A percentile compares a stretch with the other conserved stretches of the same genome.
Conservation (phyloP, 2,113 vertebrate species). For the Labeo rohita region DNA sequence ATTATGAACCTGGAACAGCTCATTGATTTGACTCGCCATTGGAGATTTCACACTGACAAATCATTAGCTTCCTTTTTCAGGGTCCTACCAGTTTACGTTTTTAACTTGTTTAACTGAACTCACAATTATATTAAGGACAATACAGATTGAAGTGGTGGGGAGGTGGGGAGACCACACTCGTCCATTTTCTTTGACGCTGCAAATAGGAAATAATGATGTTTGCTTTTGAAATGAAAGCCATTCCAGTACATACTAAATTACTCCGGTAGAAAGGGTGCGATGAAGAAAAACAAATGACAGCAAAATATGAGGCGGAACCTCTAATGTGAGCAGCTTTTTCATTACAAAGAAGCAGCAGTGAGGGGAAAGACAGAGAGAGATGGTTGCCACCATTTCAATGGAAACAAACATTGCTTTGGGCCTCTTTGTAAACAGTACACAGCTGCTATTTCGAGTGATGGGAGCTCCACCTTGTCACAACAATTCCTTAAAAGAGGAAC, state of each 20-base stretch:
- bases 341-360: conserved; percentile 66
- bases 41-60: conserved; percentile 80
- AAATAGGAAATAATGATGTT: conserved; percentile 23
- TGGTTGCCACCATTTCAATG: conserved; percentile 71
- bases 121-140: conserved; percentile 52
- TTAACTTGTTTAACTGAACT: conserved; percentile 60
- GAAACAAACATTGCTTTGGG: conserved; percentile 78
- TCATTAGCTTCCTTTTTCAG: conserved; percentile 77
- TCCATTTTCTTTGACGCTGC: conserved; percentile 12
- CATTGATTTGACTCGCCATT: conserved; percentile 82
- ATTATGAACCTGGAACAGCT: conserved; percentile 86
- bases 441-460: conserved; percentile 79
- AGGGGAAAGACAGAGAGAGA: conserved; percentile 62
- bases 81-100: conserved; percentile 72
- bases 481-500: conserved; percentile 80
- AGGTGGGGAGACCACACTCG: neutral
- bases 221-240: conserved; percentile 5
- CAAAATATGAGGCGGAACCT: conserved; percentile 65
- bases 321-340: conserved; percentile 70
- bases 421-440: conserved; percentile 77
- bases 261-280: conserved; percentile 38
- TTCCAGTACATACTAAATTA: conserved; percentile 42
- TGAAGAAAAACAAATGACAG: conserved; percentile 66
- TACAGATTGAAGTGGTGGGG: conserved; percentile 18
- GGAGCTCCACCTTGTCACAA: conserved; percentile 82